Evolutionary conservation across 2,888 invertebrate genomes (phyloP).

Genomic region (Tuberolachnus salignus): DNA sequence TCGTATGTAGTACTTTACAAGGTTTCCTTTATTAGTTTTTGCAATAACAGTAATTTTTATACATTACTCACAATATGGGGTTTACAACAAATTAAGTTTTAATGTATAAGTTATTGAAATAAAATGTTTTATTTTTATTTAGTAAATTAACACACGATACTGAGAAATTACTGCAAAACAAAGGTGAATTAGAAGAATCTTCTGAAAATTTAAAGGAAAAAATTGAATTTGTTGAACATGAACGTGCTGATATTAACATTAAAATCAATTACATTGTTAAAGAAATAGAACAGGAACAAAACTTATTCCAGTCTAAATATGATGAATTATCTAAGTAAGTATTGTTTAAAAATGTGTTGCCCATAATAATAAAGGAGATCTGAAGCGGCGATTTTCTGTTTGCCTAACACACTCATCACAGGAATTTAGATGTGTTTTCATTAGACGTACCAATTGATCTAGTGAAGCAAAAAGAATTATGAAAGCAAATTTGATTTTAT

Average conservation of each 20-base stretch:
- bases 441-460: background rate
- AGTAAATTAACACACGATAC: slow-evolving; percentile 26
- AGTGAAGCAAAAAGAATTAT: too few relatives aligned
- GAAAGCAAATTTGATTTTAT: background rate
- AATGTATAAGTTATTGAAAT: background rate
- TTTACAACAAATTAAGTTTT: too few relatives aligned
- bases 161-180: slow-evolving; percentile 22
- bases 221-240: slow-evolving; percentile 40
- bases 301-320: slow-evolving; percentile 21
- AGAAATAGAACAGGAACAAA: slow-evolving; percentile 30
- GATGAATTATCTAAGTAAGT: slow-evolving; percentile 37
- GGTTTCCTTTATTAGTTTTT: background rate
- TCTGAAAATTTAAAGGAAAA: slow-evolving; percentile 35
- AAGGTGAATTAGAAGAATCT: slow-evolving; percentile 12
- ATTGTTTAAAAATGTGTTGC: background rate
- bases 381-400: too few relatives aligned
- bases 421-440: background rate
- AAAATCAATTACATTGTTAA: slow-evolving; percentile 28
- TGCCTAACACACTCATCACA: background rate
- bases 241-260: slow-evolving; percentile 41
- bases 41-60: background rate
- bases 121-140: background rate
- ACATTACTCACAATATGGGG: too few relatives aligned
- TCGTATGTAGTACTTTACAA: slow-evolving; percentile 16
- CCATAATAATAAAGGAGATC: background rate